Evolutionary conservation across 2,888 invertebrate genomes (phyloP).

Genomic region (Pterostichus madidus): DNA sequence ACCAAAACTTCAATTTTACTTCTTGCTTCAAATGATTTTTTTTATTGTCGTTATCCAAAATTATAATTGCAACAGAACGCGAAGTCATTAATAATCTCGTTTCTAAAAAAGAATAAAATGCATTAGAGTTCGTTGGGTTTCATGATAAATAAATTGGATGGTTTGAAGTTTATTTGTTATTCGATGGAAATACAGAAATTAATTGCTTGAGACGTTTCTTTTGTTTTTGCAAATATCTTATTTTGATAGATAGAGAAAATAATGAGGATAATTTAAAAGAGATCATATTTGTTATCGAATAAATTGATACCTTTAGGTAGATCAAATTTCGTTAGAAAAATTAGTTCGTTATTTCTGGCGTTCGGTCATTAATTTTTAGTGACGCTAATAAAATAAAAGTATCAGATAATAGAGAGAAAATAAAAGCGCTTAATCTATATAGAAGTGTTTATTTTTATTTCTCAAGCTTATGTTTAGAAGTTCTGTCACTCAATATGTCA

Average conservation of each 20-base stretch:
- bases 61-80: too few species aligned
- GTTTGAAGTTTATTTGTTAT: too few species aligned
- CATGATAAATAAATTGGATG: too few species aligned
- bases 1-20: too few species aligned
- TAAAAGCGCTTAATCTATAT: neutral
- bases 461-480: neutral
- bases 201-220: neutral
- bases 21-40: too few species aligned
- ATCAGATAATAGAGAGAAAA: constrained; percentile 10
- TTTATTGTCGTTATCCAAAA: too few species aligned
- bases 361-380: constrained; percentile 32
- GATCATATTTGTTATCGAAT: constrained; percentile 4
- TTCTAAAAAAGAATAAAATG: too few species aligned
- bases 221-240: neutral
- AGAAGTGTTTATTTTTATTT: neutral
- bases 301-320: constrained; percentile 9
- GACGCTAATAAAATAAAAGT: constrained; percentile 38
- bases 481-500: neutral
- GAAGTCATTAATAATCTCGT: too few species aligned
- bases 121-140: too few species aligned
- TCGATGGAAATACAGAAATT: too few species aligned
- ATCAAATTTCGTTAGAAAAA: constrained; percentile 32
- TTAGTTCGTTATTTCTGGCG: constrained; percentile 34
- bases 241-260: constrained; percentile 24
- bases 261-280: constrained; percentile 30